Conservation (phyloP, 1,140 invertebrate species). For the Nasonia longicornis region DNA sequence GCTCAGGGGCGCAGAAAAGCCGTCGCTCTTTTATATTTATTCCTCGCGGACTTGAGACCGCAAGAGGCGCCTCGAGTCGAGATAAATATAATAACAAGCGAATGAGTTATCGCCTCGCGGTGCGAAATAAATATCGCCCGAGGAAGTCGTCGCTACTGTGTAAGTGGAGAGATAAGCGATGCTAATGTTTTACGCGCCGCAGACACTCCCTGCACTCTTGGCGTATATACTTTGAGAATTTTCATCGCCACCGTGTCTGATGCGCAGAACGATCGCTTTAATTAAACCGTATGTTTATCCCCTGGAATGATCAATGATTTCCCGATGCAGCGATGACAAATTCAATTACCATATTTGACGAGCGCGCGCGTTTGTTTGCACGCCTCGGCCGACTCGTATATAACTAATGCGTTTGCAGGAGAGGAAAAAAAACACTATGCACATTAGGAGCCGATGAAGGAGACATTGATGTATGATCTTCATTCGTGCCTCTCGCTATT, state of each 20-base stretch:
- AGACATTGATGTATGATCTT: slow-evolving; percentile 47
- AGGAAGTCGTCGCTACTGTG: slow-evolving; percentile 38
- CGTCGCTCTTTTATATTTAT: slow-evolving; percentile 1
- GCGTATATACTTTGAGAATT: too few relatives aligned
- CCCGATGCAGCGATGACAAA: neutral
- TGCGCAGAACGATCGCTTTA: neutral
- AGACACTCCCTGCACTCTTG: too few relatives aligned
- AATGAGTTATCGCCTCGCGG: slow-evolving; percentile 59
- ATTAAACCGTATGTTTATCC: slow-evolving; percentile 12
- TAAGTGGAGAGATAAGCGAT: neutral
- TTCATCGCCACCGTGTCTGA: neutral
- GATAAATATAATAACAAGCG: slow-evolving; percentile 68
- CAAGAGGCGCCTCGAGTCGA: slow-evolving; percentile 38
- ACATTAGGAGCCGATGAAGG: slow-evolving; percentile 31
- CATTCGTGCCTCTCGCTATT: slow-evolving; percentile 16
- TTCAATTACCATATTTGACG: slow-evolving; percentile 11
- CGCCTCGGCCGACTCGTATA: neutral
- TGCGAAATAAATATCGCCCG: slow-evolving; percentile 58
- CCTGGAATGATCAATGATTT: slow-evolving; percentile 38
- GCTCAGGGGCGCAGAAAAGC: slow-evolving; percentile 33
- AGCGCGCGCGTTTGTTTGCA: slow-evolving; percentile 1
- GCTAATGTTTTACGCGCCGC: neutral
- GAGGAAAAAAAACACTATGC: slow-evolving; percentile 21
- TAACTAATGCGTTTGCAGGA: slow-evolving; percentile 28
- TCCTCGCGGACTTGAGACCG: neutral